phyloP scores from a whole-genome alignment of 2,888 invertebrate species.

The Conomelus anceps region DNA sequence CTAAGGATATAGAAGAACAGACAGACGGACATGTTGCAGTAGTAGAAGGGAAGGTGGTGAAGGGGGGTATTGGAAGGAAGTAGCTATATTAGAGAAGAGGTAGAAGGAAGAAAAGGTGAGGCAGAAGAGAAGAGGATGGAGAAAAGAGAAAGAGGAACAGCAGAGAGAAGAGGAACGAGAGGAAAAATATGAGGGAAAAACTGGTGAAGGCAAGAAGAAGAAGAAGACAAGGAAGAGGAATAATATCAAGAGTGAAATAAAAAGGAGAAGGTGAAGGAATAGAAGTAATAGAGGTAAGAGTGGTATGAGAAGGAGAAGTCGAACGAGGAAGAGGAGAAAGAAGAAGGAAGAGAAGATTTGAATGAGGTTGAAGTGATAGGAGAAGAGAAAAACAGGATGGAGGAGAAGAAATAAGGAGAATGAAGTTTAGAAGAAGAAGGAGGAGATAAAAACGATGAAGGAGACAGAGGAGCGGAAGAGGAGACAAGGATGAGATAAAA shows the following conservation, averaged over 20 bases:
- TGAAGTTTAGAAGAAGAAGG: neutral
- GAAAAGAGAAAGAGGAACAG: neutral
- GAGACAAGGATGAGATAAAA: too few species aligned
- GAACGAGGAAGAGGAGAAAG: neutral
- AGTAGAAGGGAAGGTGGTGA: neutral
- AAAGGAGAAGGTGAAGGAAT: neutral
- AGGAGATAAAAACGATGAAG: too few species aligned
- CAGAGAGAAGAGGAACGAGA: too few species aligned
- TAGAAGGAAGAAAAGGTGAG: neutral
- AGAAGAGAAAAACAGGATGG: neutral
- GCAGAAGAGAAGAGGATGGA: neutral
- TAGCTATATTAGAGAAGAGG: too few species aligned
- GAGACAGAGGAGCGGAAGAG: too few species aligned
- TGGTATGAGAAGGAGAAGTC: neutral
- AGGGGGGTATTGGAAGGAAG: neutral
- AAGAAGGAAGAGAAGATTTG: neutral
- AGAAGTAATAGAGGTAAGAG: neutral
- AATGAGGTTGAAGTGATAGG: neutral
- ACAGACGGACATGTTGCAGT: too few species aligned
- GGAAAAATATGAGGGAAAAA: neutral
- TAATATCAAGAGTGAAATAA: too few species aligned
- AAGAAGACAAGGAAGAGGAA: neutral
- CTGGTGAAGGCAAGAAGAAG: neutral
- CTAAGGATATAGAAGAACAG: too few species aligned
- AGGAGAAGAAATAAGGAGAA: neutral